Percentiles rank a stretch among this genome's conserved stretches.
Conservation (phyloP, 2,888 invertebrate genomes). For the Polylopha cassiicola region DNA sequence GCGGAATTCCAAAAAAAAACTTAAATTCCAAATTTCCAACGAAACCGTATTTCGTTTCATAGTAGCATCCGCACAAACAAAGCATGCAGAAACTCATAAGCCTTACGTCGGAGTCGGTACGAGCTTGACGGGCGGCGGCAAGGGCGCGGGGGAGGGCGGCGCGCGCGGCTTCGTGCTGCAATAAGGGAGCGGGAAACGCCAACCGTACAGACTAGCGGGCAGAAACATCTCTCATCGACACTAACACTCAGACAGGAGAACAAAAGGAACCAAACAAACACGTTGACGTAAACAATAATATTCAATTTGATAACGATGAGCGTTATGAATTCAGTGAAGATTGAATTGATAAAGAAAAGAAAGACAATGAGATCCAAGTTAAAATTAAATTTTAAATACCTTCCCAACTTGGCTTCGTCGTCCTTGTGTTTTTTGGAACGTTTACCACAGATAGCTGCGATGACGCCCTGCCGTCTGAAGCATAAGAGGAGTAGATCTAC, state of each 20-base stretch:
- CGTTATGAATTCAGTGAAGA: conserved; percentile 38
- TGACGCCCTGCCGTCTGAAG: conserved; percentile 80
- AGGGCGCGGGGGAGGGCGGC: conserved; percentile 87
- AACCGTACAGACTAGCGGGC: conserved; percentile 93
- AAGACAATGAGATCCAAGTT: conserved; percentile 7
- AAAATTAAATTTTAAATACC: conserved; percentile 71
- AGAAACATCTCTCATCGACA: conserved; percentile 78
- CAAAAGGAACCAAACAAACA: conserved; percentile 18
- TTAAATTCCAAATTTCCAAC: too few relatives aligned
- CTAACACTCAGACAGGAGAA: conserved; percentile 52
- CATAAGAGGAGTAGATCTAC: conserved; percentile 91
- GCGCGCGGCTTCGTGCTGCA: conserved; percentile 92
- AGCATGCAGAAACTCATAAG: conserved; percentile 67
- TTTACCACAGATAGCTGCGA: conserved; percentile 82
- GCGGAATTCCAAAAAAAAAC: too few relatives aligned
- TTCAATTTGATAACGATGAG: conserved; percentile 53
- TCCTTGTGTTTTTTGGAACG: conserved; percentile 84
- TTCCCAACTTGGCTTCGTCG: conserved; percentile 89
- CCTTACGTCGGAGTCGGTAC: conserved; percentile 83
- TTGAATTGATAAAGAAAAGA: conserved; percentile 19
- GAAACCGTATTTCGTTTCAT: not conserved
- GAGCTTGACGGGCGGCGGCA: conserved; percentile 87
- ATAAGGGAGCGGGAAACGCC: conserved; percentile 97
- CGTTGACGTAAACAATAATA: conserved; percentile 33
- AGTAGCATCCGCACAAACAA: conserved; percentile 62